These are phyloP conservation scores for Nephrotoma guestfalica DNA, from an alignment of 2,888 invertebrate species.

Conservation along the genomic window DNA sequence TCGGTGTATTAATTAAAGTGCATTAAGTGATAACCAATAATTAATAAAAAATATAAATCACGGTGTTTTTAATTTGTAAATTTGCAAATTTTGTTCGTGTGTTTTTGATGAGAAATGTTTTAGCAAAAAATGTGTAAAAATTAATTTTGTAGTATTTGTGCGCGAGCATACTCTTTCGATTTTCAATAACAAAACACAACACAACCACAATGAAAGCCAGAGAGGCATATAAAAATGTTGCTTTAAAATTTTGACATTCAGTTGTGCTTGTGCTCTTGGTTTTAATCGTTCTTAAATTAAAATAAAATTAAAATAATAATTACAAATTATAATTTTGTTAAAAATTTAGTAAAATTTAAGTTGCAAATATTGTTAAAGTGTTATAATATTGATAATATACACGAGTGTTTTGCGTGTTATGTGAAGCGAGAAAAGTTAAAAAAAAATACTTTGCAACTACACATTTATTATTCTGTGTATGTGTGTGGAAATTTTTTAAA, in stretches of 20 bases:
- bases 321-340: not conserved
- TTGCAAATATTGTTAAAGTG: not conserved
- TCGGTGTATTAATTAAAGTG: not conserved
- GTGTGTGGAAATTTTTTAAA: slow-evolving; percentile 24
- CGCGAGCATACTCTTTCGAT: not conserved
- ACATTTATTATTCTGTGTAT: slow-evolving; percentile 14
- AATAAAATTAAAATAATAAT: not conserved
- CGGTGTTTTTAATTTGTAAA: not conserved
- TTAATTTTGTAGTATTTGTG: not conserved
- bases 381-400: not conserved
- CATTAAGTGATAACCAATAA: not conserved
- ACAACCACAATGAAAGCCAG: not conserved
- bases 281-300: not conserved
- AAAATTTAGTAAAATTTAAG: not conserved
- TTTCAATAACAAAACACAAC: not conserved
- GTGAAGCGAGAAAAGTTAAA: not conserved
- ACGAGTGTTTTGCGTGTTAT: not conserved
- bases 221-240: not conserved
- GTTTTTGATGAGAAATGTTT: not conserved
- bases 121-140: not conserved
- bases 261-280: not conserved
- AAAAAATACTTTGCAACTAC: not conserved
- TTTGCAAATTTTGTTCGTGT: not conserved
- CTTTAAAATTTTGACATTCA: not conserved
- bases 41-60: not conserved